phyloP scores from a whole-genome alignment of 2,113 vertebrate genomes.

The Hydrochoerus hydrochaeris region DNA sequence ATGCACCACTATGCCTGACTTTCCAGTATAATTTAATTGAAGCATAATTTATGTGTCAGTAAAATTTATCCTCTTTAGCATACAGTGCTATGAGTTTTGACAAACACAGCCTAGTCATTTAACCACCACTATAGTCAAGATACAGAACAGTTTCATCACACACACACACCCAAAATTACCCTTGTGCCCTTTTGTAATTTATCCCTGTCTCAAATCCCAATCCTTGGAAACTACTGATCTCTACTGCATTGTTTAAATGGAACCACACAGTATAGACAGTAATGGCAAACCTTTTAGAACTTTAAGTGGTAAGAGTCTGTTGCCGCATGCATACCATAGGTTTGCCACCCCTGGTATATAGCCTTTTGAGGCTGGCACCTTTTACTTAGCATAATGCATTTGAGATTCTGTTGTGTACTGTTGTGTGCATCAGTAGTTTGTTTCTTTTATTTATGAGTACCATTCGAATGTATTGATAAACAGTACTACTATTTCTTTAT shows the following conservation, averaged over 20 bases:
- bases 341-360: neutral
- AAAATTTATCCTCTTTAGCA: constrained; percentile 10
- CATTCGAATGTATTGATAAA: no score
- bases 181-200: neutral
- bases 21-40: neutral
- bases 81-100: neutral
- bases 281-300: neutral
- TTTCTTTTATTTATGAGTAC: no score
- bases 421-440: no score
- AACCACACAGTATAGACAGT: neutral
- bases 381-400: no score
- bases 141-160: neutral
- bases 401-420: no score
- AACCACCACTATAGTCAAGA: neutral
- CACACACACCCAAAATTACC: neutral
- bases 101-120: neutral
- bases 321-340: neutral
- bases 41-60: neutral
- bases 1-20: neutral
- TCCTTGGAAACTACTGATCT: neutral
- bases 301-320: neutral
- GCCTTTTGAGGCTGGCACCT: no score
- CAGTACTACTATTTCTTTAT: no score
- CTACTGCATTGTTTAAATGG: neutral
- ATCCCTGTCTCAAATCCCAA: neutral